Percentiles rank a stretch among this genome's conserved stretches.
phyloP scores from a whole-genome alignment of 2,113 vertebrate genomes.

The Leptosomus discolor region DNA sequence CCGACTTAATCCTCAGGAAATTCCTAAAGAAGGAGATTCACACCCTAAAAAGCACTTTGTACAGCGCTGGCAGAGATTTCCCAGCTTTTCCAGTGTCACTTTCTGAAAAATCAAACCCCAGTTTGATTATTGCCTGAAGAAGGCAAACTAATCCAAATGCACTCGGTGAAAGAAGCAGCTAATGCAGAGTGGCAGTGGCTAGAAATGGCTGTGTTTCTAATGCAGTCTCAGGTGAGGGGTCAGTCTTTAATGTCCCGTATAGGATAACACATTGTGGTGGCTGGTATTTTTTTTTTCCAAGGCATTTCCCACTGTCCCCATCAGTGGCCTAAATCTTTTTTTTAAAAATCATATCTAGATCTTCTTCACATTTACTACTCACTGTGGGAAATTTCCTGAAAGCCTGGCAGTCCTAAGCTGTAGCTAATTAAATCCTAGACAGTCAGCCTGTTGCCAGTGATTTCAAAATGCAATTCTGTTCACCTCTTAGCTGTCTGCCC shows the following conservation, averaged over 20 bases:
- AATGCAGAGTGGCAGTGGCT: background rate
- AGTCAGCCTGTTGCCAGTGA: background rate
- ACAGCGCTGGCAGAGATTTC: background rate
- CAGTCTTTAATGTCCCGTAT: background rate
- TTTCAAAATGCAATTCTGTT: background rate
- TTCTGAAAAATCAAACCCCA: background rate
- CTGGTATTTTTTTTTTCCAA: background rate
- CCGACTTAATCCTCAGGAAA: background rate
- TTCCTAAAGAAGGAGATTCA: background rate
- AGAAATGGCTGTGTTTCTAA: background rate
- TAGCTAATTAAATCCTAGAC: background rate
- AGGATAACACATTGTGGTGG: background rate
- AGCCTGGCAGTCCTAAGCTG: background rate
- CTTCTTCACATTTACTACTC: background rate
- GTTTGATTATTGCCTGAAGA: background rate
- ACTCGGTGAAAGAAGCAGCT: background rate
- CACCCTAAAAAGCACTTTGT: background rate
- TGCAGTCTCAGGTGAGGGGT: background rate
- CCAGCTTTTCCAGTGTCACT: background rate
- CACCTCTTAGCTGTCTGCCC: background rate
- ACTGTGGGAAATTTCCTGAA: background rate
- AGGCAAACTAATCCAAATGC: slow-evolving; percentile 8
- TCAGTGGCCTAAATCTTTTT: background rate
- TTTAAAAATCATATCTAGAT: background rate
- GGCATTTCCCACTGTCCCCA: background rate